These are phyloP conservation scores for Julus scandinavius DNA, from an alignment of 2,888 invertebrate species.

Conservation along the genomic window DNA sequence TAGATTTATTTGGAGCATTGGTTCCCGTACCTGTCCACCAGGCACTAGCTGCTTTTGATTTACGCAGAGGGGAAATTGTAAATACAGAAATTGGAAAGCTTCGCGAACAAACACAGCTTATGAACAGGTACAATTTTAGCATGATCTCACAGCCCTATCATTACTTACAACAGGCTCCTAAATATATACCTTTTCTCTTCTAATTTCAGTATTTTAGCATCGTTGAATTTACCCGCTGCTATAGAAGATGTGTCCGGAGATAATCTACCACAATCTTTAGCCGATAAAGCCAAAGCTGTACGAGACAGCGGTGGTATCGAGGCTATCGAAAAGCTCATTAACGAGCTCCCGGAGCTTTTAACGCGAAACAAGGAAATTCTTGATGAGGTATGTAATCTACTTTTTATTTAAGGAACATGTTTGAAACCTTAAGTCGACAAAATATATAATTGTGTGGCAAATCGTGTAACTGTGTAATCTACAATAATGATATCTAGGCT, in stretches of 20 bases:
- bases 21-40: slow-evolving; percentile 92
- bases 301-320: slow-evolving; percentile 81
- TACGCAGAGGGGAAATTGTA: slow-evolving; percentile 86
- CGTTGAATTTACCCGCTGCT: slow-evolving; percentile 96
- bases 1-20: slow-evolving; percentile 87
- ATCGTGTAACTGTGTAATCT: not conserved
- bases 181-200: not conserved
- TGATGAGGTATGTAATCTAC: slow-evolving; percentile 76
- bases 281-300: slow-evolving; percentile 84
- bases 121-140: slow-evolving; percentile 77
- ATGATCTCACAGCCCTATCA: not conserved
- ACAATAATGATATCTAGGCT: slow-evolving; percentile 68
- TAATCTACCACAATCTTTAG: slow-evolving; percentile 86
- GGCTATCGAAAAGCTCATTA: slow-evolving; percentile 78
- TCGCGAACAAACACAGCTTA: slow-evolving; percentile 88
- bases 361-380: slow-evolving; percentile 94
- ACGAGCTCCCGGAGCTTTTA: slow-evolving; percentile 88
- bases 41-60: slow-evolving; percentile 85
- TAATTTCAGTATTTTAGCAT: slow-evolving; percentile 79
- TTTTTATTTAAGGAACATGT: not conserved
- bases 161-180: not conserved
- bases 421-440: too few species aligned
- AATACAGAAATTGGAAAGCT: slow-evolving; percentile 86
- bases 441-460: not conserved
- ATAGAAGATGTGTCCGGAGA: slow-evolving; percentile 82